Evolutionary conservation across 1,140 invertebrate genomes (phyloP).

Genomic region (Drosophila oshimai): DNA sequence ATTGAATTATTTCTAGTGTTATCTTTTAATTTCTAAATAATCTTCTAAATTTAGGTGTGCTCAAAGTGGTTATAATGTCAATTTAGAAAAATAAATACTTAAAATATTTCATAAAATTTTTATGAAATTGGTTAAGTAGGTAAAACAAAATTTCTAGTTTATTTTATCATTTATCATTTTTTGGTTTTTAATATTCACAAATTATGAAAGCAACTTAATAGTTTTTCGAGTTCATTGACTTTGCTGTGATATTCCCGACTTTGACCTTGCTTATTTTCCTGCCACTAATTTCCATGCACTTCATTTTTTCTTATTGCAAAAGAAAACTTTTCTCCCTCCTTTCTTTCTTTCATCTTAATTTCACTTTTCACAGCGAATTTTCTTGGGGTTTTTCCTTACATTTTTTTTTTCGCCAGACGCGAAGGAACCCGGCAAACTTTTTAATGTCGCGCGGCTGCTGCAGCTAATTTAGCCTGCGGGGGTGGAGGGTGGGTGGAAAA

Average conservation of each 20-base stretch:
- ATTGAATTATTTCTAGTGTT: too few relatives aligned
- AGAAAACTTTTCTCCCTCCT: constrained; percentile 29
- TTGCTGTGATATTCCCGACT: constrained; percentile 12
- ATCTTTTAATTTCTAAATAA: too few relatives aligned
- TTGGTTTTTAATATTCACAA: not conserved
- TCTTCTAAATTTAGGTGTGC: too few relatives aligned
- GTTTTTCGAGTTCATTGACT: constrained; percentile 34
- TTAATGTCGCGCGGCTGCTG: constrained; percentile 77
- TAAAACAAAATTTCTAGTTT: too few relatives aligned
- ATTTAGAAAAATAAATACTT: too few relatives aligned
- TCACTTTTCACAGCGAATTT: constrained; percentile 72
- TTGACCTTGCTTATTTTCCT: constrained; percentile 20
- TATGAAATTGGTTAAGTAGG: too few relatives aligned
- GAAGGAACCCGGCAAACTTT: constrained; percentile 66
- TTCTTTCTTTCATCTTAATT: constrained; percentile 71
- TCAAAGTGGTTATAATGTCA: too few relatives aligned
- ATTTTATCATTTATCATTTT: not conserved
- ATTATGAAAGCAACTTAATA: too few relatives aligned
- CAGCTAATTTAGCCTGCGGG: constrained; percentile 65
- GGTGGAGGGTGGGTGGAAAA: not conserved
- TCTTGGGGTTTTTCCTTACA: constrained; percentile 50
- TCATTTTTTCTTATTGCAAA: constrained; percentile 1
- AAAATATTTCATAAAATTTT: too few relatives aligned
- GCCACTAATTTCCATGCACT: constrained; percentile 28
- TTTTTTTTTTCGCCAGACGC: constrained; percentile 33